Base-by-base conservation (phyloP, 1,140 invertebrate genomes). In the Dufourea novaeangliae region DNA sequence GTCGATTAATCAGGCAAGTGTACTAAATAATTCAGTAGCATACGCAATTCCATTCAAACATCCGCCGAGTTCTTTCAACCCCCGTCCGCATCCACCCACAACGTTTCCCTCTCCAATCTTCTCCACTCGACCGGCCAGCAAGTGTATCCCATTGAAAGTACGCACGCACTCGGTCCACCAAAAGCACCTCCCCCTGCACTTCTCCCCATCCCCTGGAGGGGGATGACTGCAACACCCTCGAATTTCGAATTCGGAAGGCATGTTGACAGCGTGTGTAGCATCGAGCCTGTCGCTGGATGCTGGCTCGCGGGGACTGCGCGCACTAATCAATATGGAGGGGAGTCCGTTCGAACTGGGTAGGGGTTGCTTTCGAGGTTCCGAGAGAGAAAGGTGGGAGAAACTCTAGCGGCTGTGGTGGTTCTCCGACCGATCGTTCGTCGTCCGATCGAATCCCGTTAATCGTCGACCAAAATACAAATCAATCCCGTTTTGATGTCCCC, bases 301-400 rank as follows among this genome's bases (percentile, higher is more conserved):
- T 83, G 78, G 74, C 64, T 64, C 80, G 81, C 78, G 82, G 64
- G 79, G 71, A 73, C 67, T 57, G 73, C 78, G 83, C 76, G 84
- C 79, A 89, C 82, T 89, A 87, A 90, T 90, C 88, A 83, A 90
- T 91, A 90, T 86, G 83, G 79, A 87, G 86, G 84, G 86, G 87
- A 81, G 79, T 29, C 66, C 41, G 79, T 77, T 83, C 77, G 68
- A 61, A 66, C 52, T 6, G 5, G 57, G 75, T 63, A 75, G 79
- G 78, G 78, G 82, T 63, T 81, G 54, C 34, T 64, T 75, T 71
- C 52, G 32, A 54, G n/a, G n/a, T 12, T 29, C 25, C 62, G 63
- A 59, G 68, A 7, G 64, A 37, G n/a, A 44, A 44, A 32, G 63
- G 3, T n/a, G 44, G 44, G 44, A 4, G 20, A 6, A 3, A 37